These are phyloP conservation scores for Carassius carassius DNA, from an alignment of 2,113 vertebrate genomes.

Conservation along the genomic window DNA sequence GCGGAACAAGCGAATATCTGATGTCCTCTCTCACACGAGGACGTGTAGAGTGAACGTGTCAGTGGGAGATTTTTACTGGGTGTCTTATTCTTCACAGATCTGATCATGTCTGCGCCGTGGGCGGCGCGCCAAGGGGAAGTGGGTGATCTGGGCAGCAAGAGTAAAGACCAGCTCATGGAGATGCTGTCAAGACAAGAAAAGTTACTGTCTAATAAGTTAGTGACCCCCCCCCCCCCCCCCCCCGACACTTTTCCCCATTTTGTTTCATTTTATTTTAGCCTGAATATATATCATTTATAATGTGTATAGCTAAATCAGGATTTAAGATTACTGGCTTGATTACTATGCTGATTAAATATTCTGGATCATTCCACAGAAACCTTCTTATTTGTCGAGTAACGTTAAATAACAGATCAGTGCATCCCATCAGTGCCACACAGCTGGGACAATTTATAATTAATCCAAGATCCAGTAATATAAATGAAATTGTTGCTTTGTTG, in stretches of 20 bases:
- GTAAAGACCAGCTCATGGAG: constrained; percentile 81
- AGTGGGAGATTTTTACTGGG: neutral
- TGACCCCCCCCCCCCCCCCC: fast-evolving
- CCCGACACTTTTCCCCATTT: no score
- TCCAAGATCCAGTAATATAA: neutral
- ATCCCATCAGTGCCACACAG: neutral
- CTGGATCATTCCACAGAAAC: neutral
- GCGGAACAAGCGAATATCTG: neutral
- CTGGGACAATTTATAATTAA: neutral
- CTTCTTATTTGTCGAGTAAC: neutral
- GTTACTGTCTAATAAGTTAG: constrained; percentile 81
- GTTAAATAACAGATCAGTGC: neutral
- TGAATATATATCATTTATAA: neutral
- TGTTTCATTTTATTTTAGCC: neutral
- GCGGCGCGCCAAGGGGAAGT: constrained; percentile 71
- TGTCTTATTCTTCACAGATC: neutral
- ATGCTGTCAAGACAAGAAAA: constrained; percentile 84
- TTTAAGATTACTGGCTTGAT: neutral
- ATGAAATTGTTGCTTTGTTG: neutral
- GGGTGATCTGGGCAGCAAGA: constrained; percentile 70
- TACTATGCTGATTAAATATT: neutral
- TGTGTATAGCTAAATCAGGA: neutral
- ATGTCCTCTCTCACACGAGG: neutral
- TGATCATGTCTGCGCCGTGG: constrained; percentile 67
- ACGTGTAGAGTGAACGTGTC: neutral